A percentile compares a stretch with the other conserved stretches of the same genome.
Evolutionary conservation across 2,113 vertebrate genomes (phyloP).

Genomic region (Labeo catla): DNA sequence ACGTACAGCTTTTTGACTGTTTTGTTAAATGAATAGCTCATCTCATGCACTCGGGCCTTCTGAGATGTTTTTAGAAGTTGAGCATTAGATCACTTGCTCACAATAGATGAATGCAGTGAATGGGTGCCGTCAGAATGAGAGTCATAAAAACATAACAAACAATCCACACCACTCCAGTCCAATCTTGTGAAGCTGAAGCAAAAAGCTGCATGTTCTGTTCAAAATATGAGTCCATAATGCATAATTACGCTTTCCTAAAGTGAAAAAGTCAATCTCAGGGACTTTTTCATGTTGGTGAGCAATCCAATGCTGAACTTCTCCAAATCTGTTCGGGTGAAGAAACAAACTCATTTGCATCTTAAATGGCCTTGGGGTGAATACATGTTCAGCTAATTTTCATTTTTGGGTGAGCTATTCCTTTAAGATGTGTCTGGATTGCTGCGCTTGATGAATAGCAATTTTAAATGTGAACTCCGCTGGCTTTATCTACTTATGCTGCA

Average conservation of each 20-base stretch:
- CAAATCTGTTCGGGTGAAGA: background rate
- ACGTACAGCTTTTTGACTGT: background rate
- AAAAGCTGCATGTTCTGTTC: background rate
- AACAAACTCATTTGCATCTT: background rate
- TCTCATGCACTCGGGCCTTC: no score
- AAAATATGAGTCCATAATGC: background rate
- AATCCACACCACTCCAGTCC: background rate
- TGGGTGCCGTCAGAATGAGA: background rate
- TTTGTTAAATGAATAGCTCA: background rate
- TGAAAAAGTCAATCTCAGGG: background rate
- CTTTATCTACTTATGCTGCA: conserved; percentile 13
- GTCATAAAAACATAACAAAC: background rate
- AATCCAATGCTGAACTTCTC: background rate
- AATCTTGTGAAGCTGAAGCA: background rate
- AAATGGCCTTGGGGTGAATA: background rate
- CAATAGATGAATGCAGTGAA: background rate
- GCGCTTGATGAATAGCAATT: conserved; percentile 40
- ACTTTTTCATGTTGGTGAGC: background rate
- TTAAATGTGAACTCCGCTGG: conserved; percentile 51
- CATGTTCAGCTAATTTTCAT: background rate
- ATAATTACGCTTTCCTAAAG: background rate
- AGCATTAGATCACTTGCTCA: background rate
- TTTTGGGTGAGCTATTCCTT: background rate
- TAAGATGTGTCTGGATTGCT: conserved; percentile 15
- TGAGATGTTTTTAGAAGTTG: background rate